Base-by-base conservation (phyloP, 2,888 invertebrate genomes). In the Limnephilus lunatus region DNA sequence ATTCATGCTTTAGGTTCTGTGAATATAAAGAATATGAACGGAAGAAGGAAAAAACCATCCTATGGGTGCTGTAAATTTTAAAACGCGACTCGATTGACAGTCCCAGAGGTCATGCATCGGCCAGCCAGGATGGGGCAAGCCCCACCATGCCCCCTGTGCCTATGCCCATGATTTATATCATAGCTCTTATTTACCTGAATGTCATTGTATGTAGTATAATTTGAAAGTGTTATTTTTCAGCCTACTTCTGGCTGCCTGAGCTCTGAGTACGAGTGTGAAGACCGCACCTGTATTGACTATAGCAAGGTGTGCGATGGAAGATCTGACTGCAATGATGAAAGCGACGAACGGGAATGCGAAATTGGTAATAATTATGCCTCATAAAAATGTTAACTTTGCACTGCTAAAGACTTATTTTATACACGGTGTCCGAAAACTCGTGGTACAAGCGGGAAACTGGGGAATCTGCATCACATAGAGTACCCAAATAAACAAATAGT, bases 301-400 rank as follows among this genome's bases (percentile, higher is more conserved):
- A 14, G 19, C n/a, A 7, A 44, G 39, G 93, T 93, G 94, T 97
- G 97, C 94, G 96, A 97, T 94, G 95, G 95, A 53, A 95, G 94
- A 25, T 92, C 94, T 44, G 97, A 97, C 94, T 97, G 97, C 94
- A 95, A 95, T 85, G 96, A 97, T 94, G 96, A 96, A 91, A 95
- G 96, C 85, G 97, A 97, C 94, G 97, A 97, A 95, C 93, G 94
- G 12, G 95, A 96, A 94, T 97, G 97, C 68, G 68, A 68, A 5
- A 25, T 1, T 7, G 19, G 68, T 68, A 68, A 68, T 68, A 68
- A 68, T 5, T 68, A 68, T 68, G 68, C 25, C 25, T 25, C 25
- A 68, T 1, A 5, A 19, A 68, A 19, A 25, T 19, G 2, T 19
- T 25, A 5, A 19, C 48, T 4, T 48, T 19, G 68, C 68, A 68